These are phyloP conservation scores for Eupithecia exiguata DNA, from an alignment of 2,888 invertebrate genomes.

Conservation along the genomic window DNA sequence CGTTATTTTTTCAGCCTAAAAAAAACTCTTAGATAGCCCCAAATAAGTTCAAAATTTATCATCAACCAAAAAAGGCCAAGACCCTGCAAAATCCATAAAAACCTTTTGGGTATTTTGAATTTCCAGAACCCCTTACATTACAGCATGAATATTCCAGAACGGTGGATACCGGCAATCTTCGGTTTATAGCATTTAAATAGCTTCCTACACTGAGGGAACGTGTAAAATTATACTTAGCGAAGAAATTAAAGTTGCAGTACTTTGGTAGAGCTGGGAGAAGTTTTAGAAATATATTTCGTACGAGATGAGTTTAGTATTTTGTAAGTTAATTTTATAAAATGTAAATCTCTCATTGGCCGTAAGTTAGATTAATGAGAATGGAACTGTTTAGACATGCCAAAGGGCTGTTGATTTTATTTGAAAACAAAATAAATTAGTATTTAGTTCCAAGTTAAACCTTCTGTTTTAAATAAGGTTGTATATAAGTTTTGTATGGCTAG, in stretches of 20 bases:
- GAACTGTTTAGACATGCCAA: too few species aligned
- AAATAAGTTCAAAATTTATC: neutral
- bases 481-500: neutral
- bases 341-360: too few species aligned
- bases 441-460: neutral
- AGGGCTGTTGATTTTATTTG: too few species aligned
- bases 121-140: slow-evolving; percentile 29
- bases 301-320: slow-evolving; percentile 5
- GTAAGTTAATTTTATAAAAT: too few species aligned
- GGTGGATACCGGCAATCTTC: slow-evolving; percentile 43
- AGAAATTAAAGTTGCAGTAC: slow-evolving; percentile 40
- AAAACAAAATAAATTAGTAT: too few species aligned
- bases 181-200: slow-evolving; percentile 49
- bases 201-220: slow-evolving; percentile 46
- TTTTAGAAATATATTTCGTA: slow-evolving; percentile 17
- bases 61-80: neutral
- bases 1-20: neutral
- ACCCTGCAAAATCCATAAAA: slow-evolving; percentile 13
- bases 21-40: neutral
- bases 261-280: slow-evolving; percentile 22
- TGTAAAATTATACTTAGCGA: slow-evolving; percentile 41
- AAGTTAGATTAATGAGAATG: too few species aligned
- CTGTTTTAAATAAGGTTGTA: neutral
- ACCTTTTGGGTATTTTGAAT: slow-evolving; percentile 22
- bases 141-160: slow-evolving; percentile 35